phyloP scores from a whole-genome alignment of 2,797 vertebrate genomes.

The Scomberomorus guttatus region DNA sequence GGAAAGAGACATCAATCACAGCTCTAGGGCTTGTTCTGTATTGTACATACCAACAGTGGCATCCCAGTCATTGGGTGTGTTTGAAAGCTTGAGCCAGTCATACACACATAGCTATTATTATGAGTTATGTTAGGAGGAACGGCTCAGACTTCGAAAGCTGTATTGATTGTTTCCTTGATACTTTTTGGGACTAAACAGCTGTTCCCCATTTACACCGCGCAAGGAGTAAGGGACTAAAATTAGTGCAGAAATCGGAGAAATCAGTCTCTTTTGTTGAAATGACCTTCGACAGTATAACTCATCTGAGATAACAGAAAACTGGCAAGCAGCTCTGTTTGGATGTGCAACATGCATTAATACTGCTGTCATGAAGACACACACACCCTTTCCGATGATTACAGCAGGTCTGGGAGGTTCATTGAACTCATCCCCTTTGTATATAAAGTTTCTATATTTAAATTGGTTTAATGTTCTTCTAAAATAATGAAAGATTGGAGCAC shows the following conservation, averaged over 20 bases:
- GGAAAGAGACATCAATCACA: slow-evolving; percentile 87
- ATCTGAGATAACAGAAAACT: slow-evolving; percentile 60
- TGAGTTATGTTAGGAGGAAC: slow-evolving; percentile 66
- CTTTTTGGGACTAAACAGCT: slow-evolving; percentile 21
- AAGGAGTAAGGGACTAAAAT: slow-evolving; percentile 28
- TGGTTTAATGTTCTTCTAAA: neutral
- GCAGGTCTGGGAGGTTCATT: slow-evolving; percentile 73
- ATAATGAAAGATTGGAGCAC: neutral
- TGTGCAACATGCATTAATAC: slow-evolving; percentile 71
- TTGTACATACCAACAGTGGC: slow-evolving; percentile 68
- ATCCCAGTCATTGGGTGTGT: slow-evolving; percentile 83
- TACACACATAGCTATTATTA: slow-evolving; percentile 61
- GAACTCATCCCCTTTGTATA: slow-evolving; percentile 16
- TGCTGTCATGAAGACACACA: slow-evolving; percentile 82
- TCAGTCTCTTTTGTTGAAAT: slow-evolving; percentile 52
- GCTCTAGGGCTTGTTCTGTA: slow-evolving; percentile 55
- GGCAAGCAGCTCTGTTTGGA: slow-evolving; percentile 62
- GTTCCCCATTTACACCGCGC: slow-evolving; percentile 24
- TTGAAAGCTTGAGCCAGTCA: slow-evolving; percentile 56
- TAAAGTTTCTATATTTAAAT: neutral
- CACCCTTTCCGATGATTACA: slow-evolving; percentile 88
- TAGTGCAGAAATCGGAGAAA: slow-evolving; percentile 45
- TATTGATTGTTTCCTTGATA: slow-evolving; percentile 43
- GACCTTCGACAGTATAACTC: slow-evolving; percentile 65
- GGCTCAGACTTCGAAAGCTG: slow-evolving; percentile 31